Conservation (phyloP, 2,797 vertebrate genomes). For the Sphaeramia orbicularis region DNA sequence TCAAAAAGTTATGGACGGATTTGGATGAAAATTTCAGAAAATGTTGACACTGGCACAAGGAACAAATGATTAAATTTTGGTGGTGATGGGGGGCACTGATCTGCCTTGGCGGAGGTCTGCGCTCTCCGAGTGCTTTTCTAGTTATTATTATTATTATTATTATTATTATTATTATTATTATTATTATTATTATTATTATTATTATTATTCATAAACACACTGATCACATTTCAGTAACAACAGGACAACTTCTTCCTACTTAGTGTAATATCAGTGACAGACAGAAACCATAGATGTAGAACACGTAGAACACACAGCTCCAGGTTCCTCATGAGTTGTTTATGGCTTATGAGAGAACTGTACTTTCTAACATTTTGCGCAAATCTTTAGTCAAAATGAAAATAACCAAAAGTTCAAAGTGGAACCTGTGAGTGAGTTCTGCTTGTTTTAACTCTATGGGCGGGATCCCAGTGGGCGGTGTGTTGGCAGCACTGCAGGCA, state of each 20-base stretch:
- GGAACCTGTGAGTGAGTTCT: slow-evolving; percentile 57
- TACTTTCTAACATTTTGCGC: slow-evolving; percentile 26
- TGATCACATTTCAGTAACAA: slow-evolving; percentile 57
- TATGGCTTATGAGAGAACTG: slow-evolving; percentile 68
- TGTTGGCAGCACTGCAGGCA: slow-evolving; percentile 46
- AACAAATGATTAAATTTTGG: too few relatives aligned
- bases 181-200: background rate
- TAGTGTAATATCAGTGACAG: slow-evolving; percentile 78
- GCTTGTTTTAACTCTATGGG: slow-evolving; percentile 56
- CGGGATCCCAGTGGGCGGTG: slow-evolving; percentile 60
- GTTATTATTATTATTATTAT: too few relatives aligned
- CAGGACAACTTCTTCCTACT: slow-evolving; percentile 62
- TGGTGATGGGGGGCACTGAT: too few relatives aligned
- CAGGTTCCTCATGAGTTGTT: slow-evolving; percentile 36
- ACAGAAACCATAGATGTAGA: slow-evolving; percentile 61
- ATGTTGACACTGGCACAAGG: too few relatives aligned
- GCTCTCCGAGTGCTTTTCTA: too few relatives aligned
- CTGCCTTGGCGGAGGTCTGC: too few relatives aligned
- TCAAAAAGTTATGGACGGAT: too few relatives aligned
- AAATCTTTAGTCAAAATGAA: slow-evolving; percentile 43
- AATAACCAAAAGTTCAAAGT: slow-evolving; percentile 47
- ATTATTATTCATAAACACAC: slow-evolving; percentile 18
- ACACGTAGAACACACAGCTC: slow-evolving; percentile 55
- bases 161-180: too few relatives aligned
- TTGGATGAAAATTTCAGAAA: too few relatives aligned